Evolutionary conservation across 1,140 invertebrate species (phyloP).

Genomic region (Pseudoatta argentina): DNA sequence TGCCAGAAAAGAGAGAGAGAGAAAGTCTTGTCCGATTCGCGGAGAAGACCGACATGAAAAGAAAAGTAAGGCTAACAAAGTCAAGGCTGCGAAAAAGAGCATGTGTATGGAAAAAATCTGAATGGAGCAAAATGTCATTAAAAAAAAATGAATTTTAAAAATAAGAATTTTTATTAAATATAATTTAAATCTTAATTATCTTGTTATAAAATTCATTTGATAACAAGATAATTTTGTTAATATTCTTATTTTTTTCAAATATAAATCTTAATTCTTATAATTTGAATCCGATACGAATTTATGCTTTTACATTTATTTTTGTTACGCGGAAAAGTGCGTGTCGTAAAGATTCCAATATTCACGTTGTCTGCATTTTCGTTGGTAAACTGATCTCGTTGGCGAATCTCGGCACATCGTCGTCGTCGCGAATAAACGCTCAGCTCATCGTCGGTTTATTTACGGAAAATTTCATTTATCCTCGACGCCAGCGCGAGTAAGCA

Average conservation of each 20-base stretch:
- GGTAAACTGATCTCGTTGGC: neutral
- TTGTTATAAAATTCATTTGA: neutral
- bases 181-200: neutral
- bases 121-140: neutral
- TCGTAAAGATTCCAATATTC: neutral
- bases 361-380: neutral
- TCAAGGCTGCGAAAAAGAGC: neutral
- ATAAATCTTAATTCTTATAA: neutral
- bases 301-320: neutral
- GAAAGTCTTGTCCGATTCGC: neutral
- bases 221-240: neutral
- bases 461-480: constrained; percentile 58
- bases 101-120: neutral
- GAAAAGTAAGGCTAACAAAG: neutral
- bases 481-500: constrained; percentile 32
- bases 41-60: neutral
- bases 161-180: neutral
- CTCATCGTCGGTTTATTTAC: constrained; percentile 47
- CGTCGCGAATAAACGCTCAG: neutral
- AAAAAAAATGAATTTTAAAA: constrained; percentile 1
- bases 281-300: neutral
- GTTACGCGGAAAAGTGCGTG: neutral
- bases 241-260: neutral
- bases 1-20: neutral
- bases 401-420: neutral